Evolutionary conservation across 2,113 vertebrate genomes (phyloP), one percentile per base, ranked within the genome.

Genomic region (Cinclus cinclus): DNA sequence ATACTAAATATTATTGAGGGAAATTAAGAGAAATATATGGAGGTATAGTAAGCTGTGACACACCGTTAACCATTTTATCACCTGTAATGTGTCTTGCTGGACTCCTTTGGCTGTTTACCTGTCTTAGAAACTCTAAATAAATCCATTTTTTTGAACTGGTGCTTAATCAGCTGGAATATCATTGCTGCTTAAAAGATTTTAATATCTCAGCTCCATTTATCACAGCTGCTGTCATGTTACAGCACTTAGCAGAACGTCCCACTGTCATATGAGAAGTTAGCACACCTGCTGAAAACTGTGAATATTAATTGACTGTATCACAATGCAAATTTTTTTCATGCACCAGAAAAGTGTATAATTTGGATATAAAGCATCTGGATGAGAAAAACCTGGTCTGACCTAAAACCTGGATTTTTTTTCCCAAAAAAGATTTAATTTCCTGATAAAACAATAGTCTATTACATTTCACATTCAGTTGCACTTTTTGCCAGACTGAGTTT

Each of bases 1-100:
- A 89, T 56, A 80, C 63, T 87, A 93, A 95, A 95, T 94, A 95
- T 92, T 95, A 93, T 70, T 70, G 67, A 83, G 50, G 37, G 64
- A 96, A 95, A 95, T 89, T 58, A 92, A 96, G 44, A 75, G 37
- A 92, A 93, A 85, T 91, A 90, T 86, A 91, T 83, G 41, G 59
- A 91, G 83, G 28, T 31, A 85, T 30, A 77, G 77, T 39, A 80
- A 71, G 62, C 52, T 91, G 81, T 74, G 80, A 92, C 92, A 95
- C 64, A 79, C 37, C 1, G 0, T 95, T 95, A 90, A 87, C 68
- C 15, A 58, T 90, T 96, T 96, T 92, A 89, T 93, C 74, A 71
- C 37, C n/a, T 67, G 11, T 41, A 90, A 77, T 93, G 62, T 90
- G 52, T 89, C 85, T 92, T 94, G 30, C 53, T 92, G 92, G 64